Conservation (phyloP, 2,113 vertebrate genomes). For the Terrapene triunguis region DNA sequence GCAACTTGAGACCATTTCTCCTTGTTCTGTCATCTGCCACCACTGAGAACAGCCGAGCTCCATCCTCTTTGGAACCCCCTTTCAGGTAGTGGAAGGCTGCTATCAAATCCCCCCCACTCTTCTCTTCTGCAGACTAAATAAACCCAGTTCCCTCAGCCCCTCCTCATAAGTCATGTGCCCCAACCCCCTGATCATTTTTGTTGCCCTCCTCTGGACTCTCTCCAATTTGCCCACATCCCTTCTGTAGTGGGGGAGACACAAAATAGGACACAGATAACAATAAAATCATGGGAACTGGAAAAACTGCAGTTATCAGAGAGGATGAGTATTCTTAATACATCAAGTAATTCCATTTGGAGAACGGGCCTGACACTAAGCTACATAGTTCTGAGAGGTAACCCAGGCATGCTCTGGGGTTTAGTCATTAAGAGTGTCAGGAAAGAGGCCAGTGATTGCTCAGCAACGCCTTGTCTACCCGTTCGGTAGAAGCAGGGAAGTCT, state of each 20-base stretch:
- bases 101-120: too few species aligned
- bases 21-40: too few species aligned
- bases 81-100: too few species aligned
- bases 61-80: too few species aligned
- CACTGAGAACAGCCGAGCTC: too few species aligned
- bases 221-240: too few species aligned
- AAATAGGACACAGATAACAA: not conserved
- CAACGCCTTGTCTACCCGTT: not conserved
- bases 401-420: slow-evolving; percentile 49
- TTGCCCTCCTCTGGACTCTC: too few species aligned
- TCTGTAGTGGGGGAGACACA: not conserved
- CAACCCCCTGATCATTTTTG: too few species aligned
- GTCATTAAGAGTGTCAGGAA: slow-evolving; percentile 42
- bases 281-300: not conserved
- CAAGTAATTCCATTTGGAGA: slow-evolving; percentile 4
- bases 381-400: slow-evolving; percentile 34
- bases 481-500: slow-evolving; percentile 39
- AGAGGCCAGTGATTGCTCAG: slow-evolving; percentile 13
- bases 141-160: too few species aligned
- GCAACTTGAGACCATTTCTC: too few species aligned
- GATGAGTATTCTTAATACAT: not conserved
- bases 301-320: not conserved
- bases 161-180: too few species aligned
- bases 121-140: too few species aligned
- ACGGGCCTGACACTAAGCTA: slow-evolving; percentile 25